Conservation (phyloP, 2,113 vertebrate species). For the Cephalopterus ornatus region DNA sequence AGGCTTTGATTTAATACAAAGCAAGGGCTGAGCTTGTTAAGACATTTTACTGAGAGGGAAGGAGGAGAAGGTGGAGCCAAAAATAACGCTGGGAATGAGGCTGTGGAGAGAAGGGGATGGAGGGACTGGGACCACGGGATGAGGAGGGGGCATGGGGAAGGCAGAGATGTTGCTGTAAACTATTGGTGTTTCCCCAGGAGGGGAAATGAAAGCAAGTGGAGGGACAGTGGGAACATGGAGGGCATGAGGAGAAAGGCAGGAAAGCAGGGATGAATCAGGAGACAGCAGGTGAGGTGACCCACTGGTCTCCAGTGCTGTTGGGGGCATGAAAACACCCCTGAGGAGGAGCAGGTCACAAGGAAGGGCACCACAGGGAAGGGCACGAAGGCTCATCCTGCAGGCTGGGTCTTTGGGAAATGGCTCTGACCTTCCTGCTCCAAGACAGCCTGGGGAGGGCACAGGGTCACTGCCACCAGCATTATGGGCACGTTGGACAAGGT, state of each 20-base stretch:
- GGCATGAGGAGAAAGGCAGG: neutral
- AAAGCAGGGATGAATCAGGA: neutral
- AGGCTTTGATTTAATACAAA: neutral
- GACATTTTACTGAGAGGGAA: neutral
- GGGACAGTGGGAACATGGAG: fast-evolving
- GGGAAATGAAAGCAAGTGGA: neutral
- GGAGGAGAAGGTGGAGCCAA: neutral
- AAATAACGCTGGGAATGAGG: neutral
- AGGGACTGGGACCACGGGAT: fast-evolving
- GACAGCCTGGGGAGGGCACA: fast-evolving
- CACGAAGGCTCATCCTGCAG: no score
- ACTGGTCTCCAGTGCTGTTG: fast-evolving
- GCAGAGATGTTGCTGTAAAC: neutral
- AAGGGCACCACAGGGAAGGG: neutral
- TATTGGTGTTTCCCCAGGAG: fast-evolving
- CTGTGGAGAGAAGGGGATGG: neutral
- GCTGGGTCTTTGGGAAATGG: neutral
- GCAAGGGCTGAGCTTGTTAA: neutral
- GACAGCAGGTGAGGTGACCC: neutral
- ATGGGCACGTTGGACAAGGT: neutral
- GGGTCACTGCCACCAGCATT: neutral
- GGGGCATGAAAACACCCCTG: fast-evolving
- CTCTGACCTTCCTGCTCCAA: neutral
- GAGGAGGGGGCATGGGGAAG: neutral
- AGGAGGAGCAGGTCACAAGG: neutral